phyloP scores from a whole-genome alignment of 2,888 invertebrate species.

The Nymphalis urticae region DNA sequence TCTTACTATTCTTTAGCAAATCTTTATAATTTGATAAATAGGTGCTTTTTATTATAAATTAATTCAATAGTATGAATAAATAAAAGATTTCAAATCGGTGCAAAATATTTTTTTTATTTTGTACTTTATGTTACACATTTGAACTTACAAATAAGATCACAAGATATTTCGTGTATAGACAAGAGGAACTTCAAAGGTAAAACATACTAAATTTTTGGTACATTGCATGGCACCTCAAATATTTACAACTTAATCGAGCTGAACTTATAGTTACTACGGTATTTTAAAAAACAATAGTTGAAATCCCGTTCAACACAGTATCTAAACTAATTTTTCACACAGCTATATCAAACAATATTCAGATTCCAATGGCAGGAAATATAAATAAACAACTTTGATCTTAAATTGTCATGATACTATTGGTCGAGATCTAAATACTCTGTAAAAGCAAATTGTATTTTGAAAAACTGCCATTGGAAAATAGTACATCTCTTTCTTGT shows the following conservation, averaged over 20 bases:
- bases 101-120: slow-evolving; percentile 65
- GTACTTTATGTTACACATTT: slow-evolving; percentile 58
- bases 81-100: slow-evolving; percentile 44
- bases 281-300: not conserved
- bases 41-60: slow-evolving; percentile 26
- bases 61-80: slow-evolving; percentile 23
- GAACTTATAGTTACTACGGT: not conserved
- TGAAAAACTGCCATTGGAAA: too few species aligned
- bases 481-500: too few species aligned
- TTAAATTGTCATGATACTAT: too few species aligned
- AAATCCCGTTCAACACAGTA: too few species aligned
- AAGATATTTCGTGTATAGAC: slow-evolving; percentile 57
- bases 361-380: too few species aligned
- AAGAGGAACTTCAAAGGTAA: slow-evolving; percentile 59
- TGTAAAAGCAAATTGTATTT: too few species aligned
- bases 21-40: slow-evolving; percentile 1
- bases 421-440: too few species aligned
- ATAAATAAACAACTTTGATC: too few species aligned
- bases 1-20: too few species aligned
- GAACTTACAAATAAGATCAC: slow-evolving; percentile 63
- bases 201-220: slow-evolving; percentile 38
- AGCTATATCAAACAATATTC: too few species aligned
- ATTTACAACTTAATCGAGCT: slow-evolving; percentile 18
- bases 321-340: too few species aligned
- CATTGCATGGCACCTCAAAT: slow-evolving; percentile 35